Evolutionary conservation across 2,888 invertebrate genomes (phyloP).

Genomic region (Dasysyrphus albostriatus): DNA sequence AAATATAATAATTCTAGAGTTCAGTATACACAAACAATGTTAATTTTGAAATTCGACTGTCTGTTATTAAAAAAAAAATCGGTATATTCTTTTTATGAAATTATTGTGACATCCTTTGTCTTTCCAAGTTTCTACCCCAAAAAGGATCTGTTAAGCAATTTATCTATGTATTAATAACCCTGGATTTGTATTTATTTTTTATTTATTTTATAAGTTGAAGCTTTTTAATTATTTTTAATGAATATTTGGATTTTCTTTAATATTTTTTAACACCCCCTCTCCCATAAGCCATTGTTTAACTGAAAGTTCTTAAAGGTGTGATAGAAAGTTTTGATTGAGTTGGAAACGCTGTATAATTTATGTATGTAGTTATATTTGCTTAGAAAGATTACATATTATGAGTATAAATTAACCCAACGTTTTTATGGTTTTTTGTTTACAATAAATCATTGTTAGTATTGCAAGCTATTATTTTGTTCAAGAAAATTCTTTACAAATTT

Average conservation of each 20-base stretch:
- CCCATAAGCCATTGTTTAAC: not conserved
- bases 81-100: not conserved
- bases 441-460: not conserved
- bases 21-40: conserved; percentile 41
- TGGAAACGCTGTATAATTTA: not conserved
- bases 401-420: not conserved
- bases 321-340: conserved; percentile 19
- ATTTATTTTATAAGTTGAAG: not conserved
- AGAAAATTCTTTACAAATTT: not conserved
- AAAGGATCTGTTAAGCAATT: not conserved
- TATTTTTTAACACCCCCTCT: not conserved
- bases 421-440: not conserved
- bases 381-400: not conserved
- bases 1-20: conserved; percentile 42
- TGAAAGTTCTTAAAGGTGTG: conserved; percentile 14
- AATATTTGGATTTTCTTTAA: not conserved
- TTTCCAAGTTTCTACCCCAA: not conserved
- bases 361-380: conserved; percentile 1
- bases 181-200: conserved; percentile 1
- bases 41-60: conserved; percentile 12
- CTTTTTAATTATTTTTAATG: not conserved
- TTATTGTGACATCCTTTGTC: not conserved
- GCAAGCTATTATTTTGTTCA: not conserved
- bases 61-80: conserved; percentile 15
- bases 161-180: not conserved